These are phyloP conservation scores for Phrynocephalus guinanensis DNA, from an alignment of 2,797 vertebrate genomes.

Conservation along the genomic window DNA sequence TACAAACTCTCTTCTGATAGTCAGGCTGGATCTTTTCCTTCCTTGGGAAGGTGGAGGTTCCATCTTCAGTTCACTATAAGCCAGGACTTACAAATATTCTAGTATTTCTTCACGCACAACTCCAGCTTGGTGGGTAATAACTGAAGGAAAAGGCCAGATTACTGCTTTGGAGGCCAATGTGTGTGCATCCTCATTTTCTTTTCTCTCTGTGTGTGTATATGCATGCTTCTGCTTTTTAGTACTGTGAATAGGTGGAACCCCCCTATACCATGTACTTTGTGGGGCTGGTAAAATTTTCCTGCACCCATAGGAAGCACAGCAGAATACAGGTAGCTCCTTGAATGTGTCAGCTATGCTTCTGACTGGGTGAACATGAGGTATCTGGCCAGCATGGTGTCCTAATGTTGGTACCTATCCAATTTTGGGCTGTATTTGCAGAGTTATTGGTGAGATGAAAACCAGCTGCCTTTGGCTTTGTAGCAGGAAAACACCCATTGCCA, in stretches of 20 bases:
- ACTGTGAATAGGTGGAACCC: too few relatives aligned
- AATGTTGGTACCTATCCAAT: too few relatives aligned
- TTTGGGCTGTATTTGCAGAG: neutral
- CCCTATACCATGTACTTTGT: neutral
- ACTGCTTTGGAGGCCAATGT: neutral
- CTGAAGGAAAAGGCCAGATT: neutral
- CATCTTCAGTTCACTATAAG: neutral
- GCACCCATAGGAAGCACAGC: neutral
- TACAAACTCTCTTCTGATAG: neutral
- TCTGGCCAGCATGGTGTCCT: too few relatives aligned
- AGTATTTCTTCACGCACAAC: neutral
- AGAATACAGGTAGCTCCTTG: neutral
- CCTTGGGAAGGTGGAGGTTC: neutral
- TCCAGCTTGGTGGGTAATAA: neutral
- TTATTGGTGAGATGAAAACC: too few relatives aligned
- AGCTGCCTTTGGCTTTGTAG: neutral
- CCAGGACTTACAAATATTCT: neutral
- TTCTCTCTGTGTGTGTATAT: neutral
- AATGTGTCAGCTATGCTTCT: neutral
- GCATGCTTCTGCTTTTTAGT: neutral
- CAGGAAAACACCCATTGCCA: neutral
- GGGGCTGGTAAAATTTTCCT: neutral
- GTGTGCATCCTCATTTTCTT: too few relatives aligned
- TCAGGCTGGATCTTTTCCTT: neutral
- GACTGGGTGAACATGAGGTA: neutral